phyloP scores from a whole-genome alignment of 1,140 invertebrate species.

The Drosophila sucinea region DNA sequence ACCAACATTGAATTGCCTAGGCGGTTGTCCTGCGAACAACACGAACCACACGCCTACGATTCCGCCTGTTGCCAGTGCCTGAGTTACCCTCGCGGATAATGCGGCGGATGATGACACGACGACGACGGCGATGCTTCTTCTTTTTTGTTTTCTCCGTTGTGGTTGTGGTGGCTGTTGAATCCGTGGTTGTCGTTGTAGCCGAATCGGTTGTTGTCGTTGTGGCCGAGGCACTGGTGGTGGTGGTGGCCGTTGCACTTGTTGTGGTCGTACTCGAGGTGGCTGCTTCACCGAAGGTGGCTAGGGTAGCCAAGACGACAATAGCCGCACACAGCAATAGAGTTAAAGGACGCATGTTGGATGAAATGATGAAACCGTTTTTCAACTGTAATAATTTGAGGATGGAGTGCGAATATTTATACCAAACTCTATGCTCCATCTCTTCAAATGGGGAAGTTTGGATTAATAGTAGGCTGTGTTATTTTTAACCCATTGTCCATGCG shows the following conservation, averaged over 20 bases:
- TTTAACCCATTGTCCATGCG: background rate
- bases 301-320: background rate
- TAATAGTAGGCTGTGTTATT: background rate
- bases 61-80: background rate
- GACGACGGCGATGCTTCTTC: background rate
- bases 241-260: background rate
- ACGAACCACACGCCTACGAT: background rate
- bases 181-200: background rate
- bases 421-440: background rate
- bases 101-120: constrained; percentile 1
- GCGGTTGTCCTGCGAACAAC: background rate
- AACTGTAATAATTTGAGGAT: background rate
- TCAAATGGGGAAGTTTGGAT: background rate
- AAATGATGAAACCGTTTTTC: background rate
- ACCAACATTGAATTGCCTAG: background rate
- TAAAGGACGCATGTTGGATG: background rate
- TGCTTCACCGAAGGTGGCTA: background rate
- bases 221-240: background rate
- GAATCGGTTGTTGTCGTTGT: background rate
- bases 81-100: background rate
- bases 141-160: background rate
- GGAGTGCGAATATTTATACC: constrained; percentile 6
- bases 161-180: background rate
- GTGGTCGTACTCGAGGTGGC: background rate
- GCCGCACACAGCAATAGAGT: background rate